Evolutionary conservation across 2,113 vertebrate genomes (phyloP), one percentile per base, ranked within the genome.

Genomic region (Thoracochromis brauschi): DNA sequence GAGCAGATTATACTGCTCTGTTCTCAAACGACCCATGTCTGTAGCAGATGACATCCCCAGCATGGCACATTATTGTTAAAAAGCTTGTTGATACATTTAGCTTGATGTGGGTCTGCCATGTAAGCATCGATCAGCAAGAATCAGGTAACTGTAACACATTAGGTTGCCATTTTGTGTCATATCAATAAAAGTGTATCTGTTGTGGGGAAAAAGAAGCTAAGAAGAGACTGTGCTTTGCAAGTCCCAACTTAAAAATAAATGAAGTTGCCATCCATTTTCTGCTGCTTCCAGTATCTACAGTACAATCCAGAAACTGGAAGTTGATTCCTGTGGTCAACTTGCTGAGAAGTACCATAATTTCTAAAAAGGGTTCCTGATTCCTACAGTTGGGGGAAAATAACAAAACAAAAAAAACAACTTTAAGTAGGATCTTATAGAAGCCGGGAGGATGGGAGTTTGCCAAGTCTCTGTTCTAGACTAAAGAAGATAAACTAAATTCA

Each of bases 181-280:
- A 73, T 9, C 40, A 45, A 73, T 73, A 16, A 73, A 73, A 73
- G 42, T 29, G 9, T 29, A 29, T 19, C 42, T 31, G 71, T 17
- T 75, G 24, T 4, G 0, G 4, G 24, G 38, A 0, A 6, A 24
- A 42, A 42, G 19, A 14, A 71, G 21, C 65, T 42, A 29, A 29
- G 14, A 29, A 16, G 6, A 45, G 21, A 47, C 21, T 47, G 14
- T 73, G 68, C 68, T 73, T 47, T 73, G 5, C 24, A 47, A 73
- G 9, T 3, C 4, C 40, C 5, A 45, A 45, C 8, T 45, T 45
- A 33, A 63, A 33, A 33, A 63, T 11, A 63, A 26, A 73, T 73
- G 2, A 73, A 45, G 68, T 45, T 73, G 9, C 68, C 68, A 45
- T 45, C 21, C 9, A 47, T 29, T 73, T 29, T 73, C 40, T 73